phyloP scores from a whole-genome alignment of 2,113 vertebrate species.

The Xiphorhynchus elegans region DNA sequence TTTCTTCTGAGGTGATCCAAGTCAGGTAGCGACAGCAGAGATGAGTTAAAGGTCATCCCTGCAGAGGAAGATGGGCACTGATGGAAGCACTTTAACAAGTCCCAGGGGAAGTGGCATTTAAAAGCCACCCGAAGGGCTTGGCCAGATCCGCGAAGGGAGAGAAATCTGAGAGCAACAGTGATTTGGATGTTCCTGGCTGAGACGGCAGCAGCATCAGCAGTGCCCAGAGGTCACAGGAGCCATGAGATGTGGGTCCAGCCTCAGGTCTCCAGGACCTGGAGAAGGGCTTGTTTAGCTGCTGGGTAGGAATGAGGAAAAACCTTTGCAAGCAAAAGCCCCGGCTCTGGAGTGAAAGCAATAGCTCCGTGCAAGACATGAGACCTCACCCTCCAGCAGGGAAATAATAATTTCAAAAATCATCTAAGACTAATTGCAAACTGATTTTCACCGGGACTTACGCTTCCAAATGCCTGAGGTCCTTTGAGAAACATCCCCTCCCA shows the following conservation, averaged over 20 bases:
- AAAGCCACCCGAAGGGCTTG: conserved; percentile 25
- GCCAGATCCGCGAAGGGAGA: not conserved
- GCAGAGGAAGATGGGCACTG: conserved; percentile 66
- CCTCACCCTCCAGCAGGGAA: not conserved
- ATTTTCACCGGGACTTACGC: not conserved
- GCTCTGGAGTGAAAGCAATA: not conserved
- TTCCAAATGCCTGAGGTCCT: not conserved
- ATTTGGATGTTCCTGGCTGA: not conserved
- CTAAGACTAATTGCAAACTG: conserved; percentile 36
- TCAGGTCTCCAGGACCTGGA: not conserved
- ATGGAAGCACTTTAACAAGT: conserved; percentile 75
- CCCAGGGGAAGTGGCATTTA: conserved; percentile 65
- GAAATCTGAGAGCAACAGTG: not conserved
- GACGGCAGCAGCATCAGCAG: not conserved
- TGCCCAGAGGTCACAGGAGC: not conserved
- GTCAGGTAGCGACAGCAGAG: conserved; percentile 74
- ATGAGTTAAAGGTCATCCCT: conserved; percentile 77
- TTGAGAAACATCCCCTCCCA: not conserved
- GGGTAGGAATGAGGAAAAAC: not conserved
- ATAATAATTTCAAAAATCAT: not conserved
- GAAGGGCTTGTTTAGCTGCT: not conserved
- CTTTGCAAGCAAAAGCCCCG: not conserved
- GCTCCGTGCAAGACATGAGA: not conserved
- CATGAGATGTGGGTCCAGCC: not conserved
- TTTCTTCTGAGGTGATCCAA: conserved; percentile 74